Evolutionary conservation across 2,797 vertebrate species (phyloP).

Genomic region (Triplophysa yarkandensis): DNA sequence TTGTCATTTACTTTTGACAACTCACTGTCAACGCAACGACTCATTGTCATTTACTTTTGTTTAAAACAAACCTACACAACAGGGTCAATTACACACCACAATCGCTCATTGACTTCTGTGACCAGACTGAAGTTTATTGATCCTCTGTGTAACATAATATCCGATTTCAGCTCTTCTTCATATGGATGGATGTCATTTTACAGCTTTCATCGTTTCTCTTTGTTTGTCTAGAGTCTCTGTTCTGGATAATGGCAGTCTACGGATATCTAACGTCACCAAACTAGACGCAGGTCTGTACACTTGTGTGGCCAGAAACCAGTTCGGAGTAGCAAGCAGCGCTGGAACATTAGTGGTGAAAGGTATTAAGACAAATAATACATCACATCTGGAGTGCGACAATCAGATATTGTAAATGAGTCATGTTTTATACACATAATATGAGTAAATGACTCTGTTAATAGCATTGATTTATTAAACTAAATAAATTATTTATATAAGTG

Average conservation of each 20-base stretch:
- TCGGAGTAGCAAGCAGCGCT: constrained; percentile 90
- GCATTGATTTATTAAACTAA: no score
- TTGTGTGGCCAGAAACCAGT: constrained; percentile 93
- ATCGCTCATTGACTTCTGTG: background rate
- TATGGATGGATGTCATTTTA: constrained; percentile 5
- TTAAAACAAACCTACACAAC: background rate
- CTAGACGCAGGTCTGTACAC: constrained; percentile 89
- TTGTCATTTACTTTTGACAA: no score
- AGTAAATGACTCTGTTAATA: no score
- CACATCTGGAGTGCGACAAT: background rate
- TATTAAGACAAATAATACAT: constrained; percentile 59
- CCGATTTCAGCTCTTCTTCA: background rate
- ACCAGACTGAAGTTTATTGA: constrained; percentile 7
- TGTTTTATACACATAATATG: no score
- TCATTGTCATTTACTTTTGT: no score
- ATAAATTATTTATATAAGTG: no score
- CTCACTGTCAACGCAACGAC: no score
- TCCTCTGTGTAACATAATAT: background rate
- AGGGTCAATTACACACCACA: background rate
- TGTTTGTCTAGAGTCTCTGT: constrained; percentile 79
- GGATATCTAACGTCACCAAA: constrained; percentile 89
- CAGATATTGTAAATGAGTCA: no score
- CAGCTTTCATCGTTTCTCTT: constrained; percentile 21
- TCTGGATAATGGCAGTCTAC: constrained; percentile 89
- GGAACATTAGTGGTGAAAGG: constrained; percentile 93